Base-by-base conservation (phyloP, 2,888 invertebrate genomes). In the Agrotis puta region DNA sequence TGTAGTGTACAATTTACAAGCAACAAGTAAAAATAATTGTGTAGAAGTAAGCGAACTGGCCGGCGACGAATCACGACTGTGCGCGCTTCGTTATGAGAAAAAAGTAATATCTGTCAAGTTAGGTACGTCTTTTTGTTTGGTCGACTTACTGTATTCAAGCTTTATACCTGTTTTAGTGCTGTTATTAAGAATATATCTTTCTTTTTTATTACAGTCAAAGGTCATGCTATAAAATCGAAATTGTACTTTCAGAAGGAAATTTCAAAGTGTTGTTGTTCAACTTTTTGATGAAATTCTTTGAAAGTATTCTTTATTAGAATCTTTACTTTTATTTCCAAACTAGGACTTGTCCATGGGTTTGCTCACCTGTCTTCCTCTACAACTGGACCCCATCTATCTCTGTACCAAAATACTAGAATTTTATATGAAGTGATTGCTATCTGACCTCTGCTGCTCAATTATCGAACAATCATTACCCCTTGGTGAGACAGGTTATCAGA, bases 11-110 rank as follows among this genome's bases (percentile, higher is more conserved):
- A 67, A 73, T 72, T 73, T 72, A 77, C 62, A 74, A 74, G 86
- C 86, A 85, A 85, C 82, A 84, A 86, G 86, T 83, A 69, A 64
- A 64, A 76, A 81, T 84, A 48, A 74, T 81, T 73, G 70, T 56
- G 66, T 65, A 64, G 27, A 66, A 80, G 80, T 70, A 72, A 48
- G 68, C 53, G 27, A 74, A 70, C 57, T 75, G 66, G 68, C 62
- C 65, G 50, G 53, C 62, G 64, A 82, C 72, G 66, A 79, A 79
- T 79, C 71, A 70, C n/a, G 71, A 39, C 33, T 54, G n/a, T n/a
- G 62, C 47, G 50, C 57, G 45, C 48, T 72, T 65, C 57, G 67
- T 65, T 64, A 72, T 63, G 62, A 78, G 59, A 82, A 79, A 79
- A 78, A 77, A 71, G 82, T 79, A 78, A 79, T 79, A 82, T 68